A percentile compares a stretch with the other conserved stretches of the same genome.
Conservation (phyloP, 2,888 invertebrate genomes). For the Parelbella ahira region DNA sequence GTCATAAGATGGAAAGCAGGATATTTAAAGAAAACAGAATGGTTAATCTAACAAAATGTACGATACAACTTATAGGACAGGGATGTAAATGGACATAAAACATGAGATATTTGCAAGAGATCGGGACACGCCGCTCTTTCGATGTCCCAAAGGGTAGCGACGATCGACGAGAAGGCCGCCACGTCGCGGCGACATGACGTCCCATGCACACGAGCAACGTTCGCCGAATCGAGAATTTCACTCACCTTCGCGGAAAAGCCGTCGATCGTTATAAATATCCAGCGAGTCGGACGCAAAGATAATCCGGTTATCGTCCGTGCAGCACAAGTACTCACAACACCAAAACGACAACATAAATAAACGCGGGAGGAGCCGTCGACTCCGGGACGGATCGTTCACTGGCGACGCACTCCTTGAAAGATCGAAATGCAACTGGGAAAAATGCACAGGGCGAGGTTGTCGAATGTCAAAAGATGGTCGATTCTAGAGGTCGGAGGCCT, state of each 20-base stretch:
- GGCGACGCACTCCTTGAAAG: conserved; percentile 63
- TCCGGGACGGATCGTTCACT: conserved; percentile 51
- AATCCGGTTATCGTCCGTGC: conserved; percentile 78
- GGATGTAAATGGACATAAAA: conserved; percentile 4
- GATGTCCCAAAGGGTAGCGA: conserved; percentile 53
- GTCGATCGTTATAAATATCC: conserved; percentile 73
- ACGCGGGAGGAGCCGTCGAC: conserved; percentile 62
- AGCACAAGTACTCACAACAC: conserved; percentile 79
- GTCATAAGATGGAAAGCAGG: conserved; percentile 37
- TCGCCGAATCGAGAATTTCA: conserved; percentile 50
- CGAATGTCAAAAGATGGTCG: conserved; percentile 75
- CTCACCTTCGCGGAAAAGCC: conserved; percentile 66
- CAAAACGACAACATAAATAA: conserved; percentile 80
- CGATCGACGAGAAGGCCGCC: conserved; percentile 50
- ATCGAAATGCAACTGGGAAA: conserved; percentile 68
- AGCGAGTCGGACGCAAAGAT: conserved; percentile 73
- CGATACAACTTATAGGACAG: too few relatives aligned
- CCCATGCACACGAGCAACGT: conserved; percentile 43
- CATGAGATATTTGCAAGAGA: conserved; percentile 33
- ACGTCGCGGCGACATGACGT: conserved; percentile 61
- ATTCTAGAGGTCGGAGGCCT: conserved; percentile 73
- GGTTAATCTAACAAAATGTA: too few relatives aligned
- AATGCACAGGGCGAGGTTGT: conserved; percentile 79
- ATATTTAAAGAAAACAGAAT: conserved; percentile 22
- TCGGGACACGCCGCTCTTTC: conserved; percentile 37